phyloP scores from a whole-genome alignment of 2,797 vertebrate genomes.

The Diglossa cyanea region DNA sequence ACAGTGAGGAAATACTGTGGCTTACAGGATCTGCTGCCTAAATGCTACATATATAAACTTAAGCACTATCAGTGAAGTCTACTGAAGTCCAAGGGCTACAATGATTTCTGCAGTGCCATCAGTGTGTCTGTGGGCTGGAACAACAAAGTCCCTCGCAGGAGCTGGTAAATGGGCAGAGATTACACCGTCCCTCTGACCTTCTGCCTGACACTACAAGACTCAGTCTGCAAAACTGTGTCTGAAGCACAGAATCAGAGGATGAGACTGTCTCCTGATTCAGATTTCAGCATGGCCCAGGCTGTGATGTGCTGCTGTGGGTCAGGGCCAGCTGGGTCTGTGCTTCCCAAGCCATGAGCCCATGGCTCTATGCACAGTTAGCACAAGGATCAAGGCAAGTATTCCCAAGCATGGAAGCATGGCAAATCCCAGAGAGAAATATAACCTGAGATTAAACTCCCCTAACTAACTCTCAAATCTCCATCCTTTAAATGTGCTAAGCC shows the following conservation, averaged over 20 bases:
- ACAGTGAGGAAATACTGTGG: not conserved
- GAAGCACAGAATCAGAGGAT: not conserved
- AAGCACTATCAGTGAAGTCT: not conserved
- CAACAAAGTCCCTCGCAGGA: not conserved
- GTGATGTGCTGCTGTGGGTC: not conserved
- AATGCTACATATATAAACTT: not conserved
- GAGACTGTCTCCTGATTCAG: not conserved
- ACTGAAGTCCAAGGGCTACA: not conserved
- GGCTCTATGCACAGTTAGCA: not conserved
- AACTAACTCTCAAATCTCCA: not conserved
- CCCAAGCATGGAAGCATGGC: not conserved
- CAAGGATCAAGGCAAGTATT: not conserved
- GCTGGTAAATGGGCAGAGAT: not conserved
- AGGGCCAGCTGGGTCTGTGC: not conserved
- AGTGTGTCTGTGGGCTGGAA: not conserved
- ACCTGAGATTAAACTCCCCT: not conserved
- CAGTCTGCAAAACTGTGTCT: not conserved
- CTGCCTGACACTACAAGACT: not conserved
- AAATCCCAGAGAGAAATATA: not conserved
- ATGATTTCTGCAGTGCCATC: not conserved
- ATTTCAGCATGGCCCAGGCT: not conserved
- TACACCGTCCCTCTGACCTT: not conserved
- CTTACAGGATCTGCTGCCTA: not conserved
- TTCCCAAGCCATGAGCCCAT: not conserved
- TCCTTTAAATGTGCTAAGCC: not conserved